Percentiles rank a stretch among this genome's conserved stretches.
Conservation (phyloP, 92 coral and sea anemone genomes). For the Metridium senile region DNA sequence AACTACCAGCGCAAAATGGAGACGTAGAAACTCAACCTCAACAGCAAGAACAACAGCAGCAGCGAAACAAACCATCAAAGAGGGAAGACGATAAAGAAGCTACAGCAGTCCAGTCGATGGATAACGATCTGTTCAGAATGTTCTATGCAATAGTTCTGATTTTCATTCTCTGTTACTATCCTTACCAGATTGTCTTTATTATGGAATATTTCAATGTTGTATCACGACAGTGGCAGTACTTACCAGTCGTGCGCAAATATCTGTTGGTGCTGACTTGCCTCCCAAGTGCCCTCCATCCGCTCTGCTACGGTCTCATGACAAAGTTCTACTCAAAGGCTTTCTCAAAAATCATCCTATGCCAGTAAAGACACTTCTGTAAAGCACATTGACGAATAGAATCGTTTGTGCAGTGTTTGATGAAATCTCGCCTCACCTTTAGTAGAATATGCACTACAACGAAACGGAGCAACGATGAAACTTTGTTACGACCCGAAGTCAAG, state of each 20-base stretch:
- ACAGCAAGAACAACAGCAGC: background rate
- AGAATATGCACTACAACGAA: too few species aligned
- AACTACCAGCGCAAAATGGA: background rate
- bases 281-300: slow-evolving; percentile 60
- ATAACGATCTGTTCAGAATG: slow-evolving; percentile 54
- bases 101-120: slow-evolving; percentile 5
- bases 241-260: slow-evolving; percentile 13
- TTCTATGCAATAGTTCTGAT: slow-evolving; percentile 41
- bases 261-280: slow-evolving; percentile 39
- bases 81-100: background rate
- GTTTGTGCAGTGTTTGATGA: too few species aligned
- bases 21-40: background rate
- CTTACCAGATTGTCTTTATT: slow-evolving; percentile 50
- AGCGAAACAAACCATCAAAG: background rate
- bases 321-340: slow-evolving; percentile 52
- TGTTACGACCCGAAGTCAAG: too few species aligned
- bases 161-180: slow-evolving; percentile 53
- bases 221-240: slow-evolving; percentile 29
- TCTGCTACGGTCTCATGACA: slow-evolving; percentile 64
- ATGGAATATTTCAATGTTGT: slow-evolving; percentile 34
- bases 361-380: too few species aligned
- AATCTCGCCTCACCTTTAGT: too few species aligned
- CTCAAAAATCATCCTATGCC: slow-evolving; percentile 46
- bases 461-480: too few species aligned
- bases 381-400: too few species aligned